Conservation (phyloP, 2,113 vertebrate species). For the Mustelus asterias region DNA sequence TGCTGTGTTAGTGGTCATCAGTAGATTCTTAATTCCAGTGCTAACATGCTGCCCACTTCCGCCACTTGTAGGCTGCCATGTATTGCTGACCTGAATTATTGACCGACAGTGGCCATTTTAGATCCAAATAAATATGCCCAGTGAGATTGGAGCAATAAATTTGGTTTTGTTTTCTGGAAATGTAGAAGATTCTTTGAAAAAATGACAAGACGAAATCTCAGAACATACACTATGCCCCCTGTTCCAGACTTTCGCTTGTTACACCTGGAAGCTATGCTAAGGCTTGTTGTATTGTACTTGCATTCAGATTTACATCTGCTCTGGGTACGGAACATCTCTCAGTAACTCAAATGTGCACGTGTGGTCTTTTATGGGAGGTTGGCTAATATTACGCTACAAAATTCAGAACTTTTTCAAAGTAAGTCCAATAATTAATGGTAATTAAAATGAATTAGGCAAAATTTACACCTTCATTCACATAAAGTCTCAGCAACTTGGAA, state of each 20-base stretch:
- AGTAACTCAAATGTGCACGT: not conserved
- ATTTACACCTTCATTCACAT: not conserved
- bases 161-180: constrained; percentile 2
- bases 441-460: not conserved
- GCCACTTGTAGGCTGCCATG: not conserved
- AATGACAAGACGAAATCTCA: not conserved
- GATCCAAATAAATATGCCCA: not conserved
- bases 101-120: not conserved
- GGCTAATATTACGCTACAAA: not conserved
- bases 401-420: not conserved
- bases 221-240: not conserved
- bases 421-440: not conserved
- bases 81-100: not conserved
- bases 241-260: not conserved
- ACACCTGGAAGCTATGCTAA: not conserved
- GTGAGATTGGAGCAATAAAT: not conserved
- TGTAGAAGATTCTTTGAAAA: not conserved
- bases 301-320: not conserved
- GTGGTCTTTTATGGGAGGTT: not conserved
- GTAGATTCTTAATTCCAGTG: too few relatives aligned
- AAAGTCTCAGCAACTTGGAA: not conserved
- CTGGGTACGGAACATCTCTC: not conserved
- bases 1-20: too few relatives aligned
- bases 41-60: not conserved
- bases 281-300: not conserved